Percentiles rank a stretch among this genome's conserved stretches.
These are phyloP conservation scores for Microplitis deprimator DNA, from an alignment of 2,888 invertebrate species.

Conservation along the genomic window DNA sequence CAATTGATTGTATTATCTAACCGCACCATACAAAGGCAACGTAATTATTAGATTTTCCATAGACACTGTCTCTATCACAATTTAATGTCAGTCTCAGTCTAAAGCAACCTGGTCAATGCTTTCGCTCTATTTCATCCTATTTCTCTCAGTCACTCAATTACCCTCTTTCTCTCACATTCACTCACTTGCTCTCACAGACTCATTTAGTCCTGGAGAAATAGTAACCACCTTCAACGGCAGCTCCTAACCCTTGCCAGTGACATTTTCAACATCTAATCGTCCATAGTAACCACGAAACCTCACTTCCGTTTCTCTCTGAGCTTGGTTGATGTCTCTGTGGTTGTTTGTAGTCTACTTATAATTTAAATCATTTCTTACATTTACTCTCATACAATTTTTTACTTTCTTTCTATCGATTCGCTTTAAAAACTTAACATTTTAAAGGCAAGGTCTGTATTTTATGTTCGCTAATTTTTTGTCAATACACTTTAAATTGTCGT, in stretches of 20 bases:
- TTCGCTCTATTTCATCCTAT: not conserved
- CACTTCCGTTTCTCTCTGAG: conserved; percentile 18
- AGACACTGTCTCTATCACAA: conserved; percentile 7
- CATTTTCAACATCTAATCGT: conserved; percentile 45
- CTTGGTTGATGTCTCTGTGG: conserved; percentile 13
- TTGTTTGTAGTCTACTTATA: not conserved
- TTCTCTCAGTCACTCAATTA: not conserved
- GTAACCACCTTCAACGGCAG: conserved; percentile 7
- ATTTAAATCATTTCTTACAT: not conserved
- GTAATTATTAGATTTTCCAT: conserved; percentile 25
- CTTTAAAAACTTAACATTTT: too few relatives aligned
- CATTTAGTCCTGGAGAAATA: conserved; percentile 6
- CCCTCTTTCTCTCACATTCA: not conserved
- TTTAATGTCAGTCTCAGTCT: conserved; percentile 31
- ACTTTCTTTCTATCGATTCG: not conserved
- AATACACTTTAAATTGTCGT: too few relatives aligned
- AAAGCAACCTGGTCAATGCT: conserved; percentile 8
- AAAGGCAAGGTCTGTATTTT: too few relatives aligned
- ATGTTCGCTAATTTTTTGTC: too few relatives aligned
- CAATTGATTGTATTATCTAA: conserved; percentile 19
- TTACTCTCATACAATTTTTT: not conserved
- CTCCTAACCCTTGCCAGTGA: conserved; percentile 39
- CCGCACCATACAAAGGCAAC: conserved; percentile 2
- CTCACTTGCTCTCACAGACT: conserved; percentile 8
- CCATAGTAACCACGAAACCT: conserved; percentile 36